Percentiles rank a stretch among this genome's conserved stretches.
Evolutionary conservation across 2,888 invertebrate species (phyloP).

Genomic region (Trichopria drosophilae): DNA sequence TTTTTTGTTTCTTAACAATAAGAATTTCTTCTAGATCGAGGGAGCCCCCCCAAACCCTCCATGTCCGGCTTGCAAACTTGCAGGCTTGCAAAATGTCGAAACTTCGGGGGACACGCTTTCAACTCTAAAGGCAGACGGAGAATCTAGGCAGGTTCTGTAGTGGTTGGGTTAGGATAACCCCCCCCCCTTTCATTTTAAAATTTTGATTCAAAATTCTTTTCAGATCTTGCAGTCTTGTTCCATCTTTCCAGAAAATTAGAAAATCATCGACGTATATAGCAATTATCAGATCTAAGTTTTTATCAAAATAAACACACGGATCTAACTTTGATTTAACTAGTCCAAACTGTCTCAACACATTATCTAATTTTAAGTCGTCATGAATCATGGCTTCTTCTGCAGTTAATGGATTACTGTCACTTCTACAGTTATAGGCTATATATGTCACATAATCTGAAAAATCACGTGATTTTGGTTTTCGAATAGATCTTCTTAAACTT

Average conservation of each 20-base stretch:
- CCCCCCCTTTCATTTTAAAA: conserved; percentile 23
- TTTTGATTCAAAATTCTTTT: conserved; percentile 1
- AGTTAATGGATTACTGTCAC: conserved; percentile 26
- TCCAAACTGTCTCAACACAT: conserved; percentile 12
- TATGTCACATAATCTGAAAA: conserved; percentile 22
- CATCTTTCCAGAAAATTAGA: conserved; percentile 14
- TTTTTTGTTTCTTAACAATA: too few relatives aligned
- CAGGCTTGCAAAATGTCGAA: too few relatives aligned
- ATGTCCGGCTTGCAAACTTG: too few relatives aligned
- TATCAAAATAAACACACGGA: conserved; percentile 25
- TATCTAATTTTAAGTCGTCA: conserved; percentile 19
- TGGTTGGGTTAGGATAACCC: too few relatives aligned
- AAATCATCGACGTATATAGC: conserved; percentile 31
- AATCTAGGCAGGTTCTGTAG: too few relatives aligned
- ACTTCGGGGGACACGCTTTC: too few relatives aligned
- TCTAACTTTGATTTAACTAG: conserved; percentile 19
- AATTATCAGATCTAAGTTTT: conserved; percentile 8
- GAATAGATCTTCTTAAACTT: conserved; percentile 30
- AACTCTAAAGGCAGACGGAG: too few relatives aligned
- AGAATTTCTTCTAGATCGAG: too few relatives aligned
- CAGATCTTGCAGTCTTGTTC: neutral
- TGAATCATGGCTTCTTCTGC: conserved; percentile 24
- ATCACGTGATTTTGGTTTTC: conserved; percentile 6
- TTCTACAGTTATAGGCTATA: conserved; percentile 24
- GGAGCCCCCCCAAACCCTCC: too few relatives aligned